phyloP scores from a whole-genome alignment of 2,113 vertebrate species.

The Callocephalon fimbriatum region DNA sequence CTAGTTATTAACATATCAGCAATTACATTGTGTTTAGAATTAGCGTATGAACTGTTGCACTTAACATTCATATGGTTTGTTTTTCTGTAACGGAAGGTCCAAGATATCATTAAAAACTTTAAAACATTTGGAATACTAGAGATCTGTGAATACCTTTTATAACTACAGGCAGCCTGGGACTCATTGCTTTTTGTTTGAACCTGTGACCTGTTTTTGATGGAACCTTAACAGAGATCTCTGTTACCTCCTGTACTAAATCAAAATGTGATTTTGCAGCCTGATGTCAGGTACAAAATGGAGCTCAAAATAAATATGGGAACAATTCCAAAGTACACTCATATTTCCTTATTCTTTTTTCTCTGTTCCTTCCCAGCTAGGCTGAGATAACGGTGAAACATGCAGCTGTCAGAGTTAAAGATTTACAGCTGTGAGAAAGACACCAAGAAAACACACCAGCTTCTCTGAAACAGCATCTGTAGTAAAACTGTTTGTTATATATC shows the following conservation, averaged over 20 bases:
- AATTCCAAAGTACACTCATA: slow-evolving; percentile 23
- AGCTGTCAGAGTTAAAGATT: slow-evolving; percentile 7
- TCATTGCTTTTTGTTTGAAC: not conserved
- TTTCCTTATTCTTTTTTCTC: slow-evolving; percentile 9
- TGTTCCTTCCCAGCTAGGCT: not conserved
- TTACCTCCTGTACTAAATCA: not conserved
- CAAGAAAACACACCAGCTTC: not conserved
- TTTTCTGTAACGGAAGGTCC: not conserved
- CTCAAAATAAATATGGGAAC: not conserved
- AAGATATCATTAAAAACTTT: not conserved
- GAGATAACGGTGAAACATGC: not conserved
- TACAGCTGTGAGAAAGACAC: slow-evolving; percentile 13
- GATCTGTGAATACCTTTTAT: not conserved
- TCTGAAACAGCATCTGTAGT: not conserved
- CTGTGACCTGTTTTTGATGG: not conserved
- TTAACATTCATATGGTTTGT: not conserved
- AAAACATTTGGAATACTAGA: not conserved
- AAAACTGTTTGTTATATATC: not conserved
- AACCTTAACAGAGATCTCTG: not conserved
- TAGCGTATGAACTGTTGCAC: not conserved
- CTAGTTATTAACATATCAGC: not conserved
- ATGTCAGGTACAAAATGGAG: not conserved
- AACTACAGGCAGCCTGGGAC: not conserved
- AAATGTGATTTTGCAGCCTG: not conserved
- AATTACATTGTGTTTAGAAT: not conserved